phyloP scores from a whole-genome alignment of 2,888 invertebrate genomes.

The Steinernema hermaphroditum region DNA sequence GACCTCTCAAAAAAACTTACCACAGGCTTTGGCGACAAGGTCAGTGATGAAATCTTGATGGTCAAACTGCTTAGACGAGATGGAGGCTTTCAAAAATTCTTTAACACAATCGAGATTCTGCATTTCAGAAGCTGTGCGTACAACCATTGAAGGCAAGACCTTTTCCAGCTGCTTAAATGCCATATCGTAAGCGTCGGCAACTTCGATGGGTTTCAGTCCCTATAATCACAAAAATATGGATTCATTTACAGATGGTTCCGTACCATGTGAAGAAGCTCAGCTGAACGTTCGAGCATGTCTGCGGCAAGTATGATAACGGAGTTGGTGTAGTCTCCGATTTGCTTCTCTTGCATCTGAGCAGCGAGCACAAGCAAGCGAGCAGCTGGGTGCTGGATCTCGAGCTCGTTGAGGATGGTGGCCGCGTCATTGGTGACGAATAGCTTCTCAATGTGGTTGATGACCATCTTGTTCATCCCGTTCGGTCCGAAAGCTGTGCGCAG shows the following conservation, averaged over 20 bases:
- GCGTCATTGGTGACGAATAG: conserved; percentile 98
- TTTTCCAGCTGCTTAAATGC: conserved; percentile 86
- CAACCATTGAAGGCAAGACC: conserved; percentile 75
- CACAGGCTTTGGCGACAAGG: conserved; percentile 83
- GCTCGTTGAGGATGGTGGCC: conserved; percentile 82
- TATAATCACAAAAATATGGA: conserved; percentile 47
- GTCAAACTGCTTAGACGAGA: conserved; percentile 97
- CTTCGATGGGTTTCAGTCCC: conserved; percentile 94
- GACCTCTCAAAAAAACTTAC: conserved; percentile 63
- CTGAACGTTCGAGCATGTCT: conserved; percentile 85
- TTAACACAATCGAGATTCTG: conserved; percentile 76
- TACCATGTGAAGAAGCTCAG: conserved; percentile 82
- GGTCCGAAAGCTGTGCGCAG: conserved; percentile 94
- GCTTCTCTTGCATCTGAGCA: conserved; percentile 90
- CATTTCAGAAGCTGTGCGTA: conserved; percentile 73
- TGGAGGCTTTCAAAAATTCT: conserved; percentile 75
- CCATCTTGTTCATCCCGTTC: conserved; percentile 93
- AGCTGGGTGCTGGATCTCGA: conserved; percentile 90
- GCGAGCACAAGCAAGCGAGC: conserved; percentile 93
- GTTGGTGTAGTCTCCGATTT: conserved; percentile 90
- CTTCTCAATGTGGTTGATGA: conserved; percentile 97
- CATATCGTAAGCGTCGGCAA: conserved; percentile 89
- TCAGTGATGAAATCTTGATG: conserved; percentile 88
- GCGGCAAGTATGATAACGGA: conserved; percentile 94
- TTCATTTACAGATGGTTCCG: background rate